These are phyloP conservation scores for Actinernus sp. DNA, from an alignment of 92 coral and sea anemone species.

Conservation along the genomic window DNA sequence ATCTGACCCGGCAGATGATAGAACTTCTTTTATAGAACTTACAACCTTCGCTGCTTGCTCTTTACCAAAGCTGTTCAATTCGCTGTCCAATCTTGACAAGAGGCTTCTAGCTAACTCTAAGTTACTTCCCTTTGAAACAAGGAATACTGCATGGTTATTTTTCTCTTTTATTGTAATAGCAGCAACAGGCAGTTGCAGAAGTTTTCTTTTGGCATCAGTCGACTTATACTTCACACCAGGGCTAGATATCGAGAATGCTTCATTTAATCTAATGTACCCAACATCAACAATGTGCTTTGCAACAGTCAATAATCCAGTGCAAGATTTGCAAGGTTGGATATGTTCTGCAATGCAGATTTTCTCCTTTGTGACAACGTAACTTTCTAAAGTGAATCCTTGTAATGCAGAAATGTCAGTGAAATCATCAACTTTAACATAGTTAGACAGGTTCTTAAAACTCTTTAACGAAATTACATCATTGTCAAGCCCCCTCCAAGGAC, in stretches of 20 bases:
- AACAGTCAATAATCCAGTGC: constrained; percentile 20
- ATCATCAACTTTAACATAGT: constrained; percentile 13
- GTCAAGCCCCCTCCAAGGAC: constrained; percentile 19
- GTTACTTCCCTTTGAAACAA: constrained; percentile 35
- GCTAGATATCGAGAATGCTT: constrained; percentile 38
- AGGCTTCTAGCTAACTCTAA: constrained; percentile 30
- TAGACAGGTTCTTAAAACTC: constrained; percentile 34
- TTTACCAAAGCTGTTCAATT: constrained; percentile 8
- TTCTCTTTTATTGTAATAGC: constrained; percentile 36
- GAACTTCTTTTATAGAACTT: constrained; percentile 22
- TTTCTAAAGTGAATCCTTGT: constrained; percentile 29
- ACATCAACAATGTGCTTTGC: constrained; percentile 11
- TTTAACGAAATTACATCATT: constrained; percentile 18
- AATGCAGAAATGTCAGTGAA: constrained; percentile 30
- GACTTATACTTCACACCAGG: constrained; percentile 33
- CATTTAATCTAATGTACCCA: constrained; percentile 29
- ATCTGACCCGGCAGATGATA: constrained; percentile 39
- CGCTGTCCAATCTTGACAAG: no score
- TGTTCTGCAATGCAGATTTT: constrained; percentile 33
- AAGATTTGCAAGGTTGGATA: constrained; percentile 26
- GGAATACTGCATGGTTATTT: constrained; percentile 18
- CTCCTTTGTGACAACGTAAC: constrained; percentile 18
- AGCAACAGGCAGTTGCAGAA: constrained; percentile 71
- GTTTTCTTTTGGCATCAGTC: constrained; percentile 52
- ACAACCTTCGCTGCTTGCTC: no score